Evolutionary conservation across 2,888 invertebrate species (phyloP), one percentile per base, ranked within the genome.

Genomic region (Andrena flavipes): DNA sequence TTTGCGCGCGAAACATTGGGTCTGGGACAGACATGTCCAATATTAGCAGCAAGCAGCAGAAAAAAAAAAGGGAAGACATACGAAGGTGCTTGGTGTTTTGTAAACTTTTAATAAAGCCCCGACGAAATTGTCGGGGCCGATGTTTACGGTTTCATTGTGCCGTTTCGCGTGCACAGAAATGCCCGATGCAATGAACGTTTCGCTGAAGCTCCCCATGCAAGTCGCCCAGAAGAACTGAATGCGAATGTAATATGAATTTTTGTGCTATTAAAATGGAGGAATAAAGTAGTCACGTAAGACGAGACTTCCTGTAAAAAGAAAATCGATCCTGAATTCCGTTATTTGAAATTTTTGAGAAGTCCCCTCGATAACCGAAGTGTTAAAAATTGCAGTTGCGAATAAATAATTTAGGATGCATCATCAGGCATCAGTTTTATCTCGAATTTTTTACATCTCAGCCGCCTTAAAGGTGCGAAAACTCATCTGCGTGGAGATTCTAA

Each of bases 81-180:
- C 35, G 20, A 10, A 20, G 59, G 29, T 42, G 54, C 20, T 54
- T 42, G 69, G 30, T 13, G 60, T 62, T 69, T 83, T 70, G 70
- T 67, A 56, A 56, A 71, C 70, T 64, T 76, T 76, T 76, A 76
- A 76, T 84, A 83, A 83, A 83, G 74, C 80, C 62, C 42, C 62
- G 56, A 51, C 56, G 74, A 62, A 56, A 62, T 80, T 65, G 79
- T 73, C 69, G 54, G 54, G 42, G 30, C 30, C 64, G 51, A 70
- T 73, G 78, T 83, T 69, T 77, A 69, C 63, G 64, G 68, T 83
- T 72, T 68, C 33, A 77, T 77, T 71, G 56, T 62, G 68, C 16
- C 51, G 59, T 62, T 65, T 76, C 67, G 62, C 51, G 51, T 29
- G 29, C 56, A 20, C 35, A 16, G 72, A 54, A 76, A 71, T 26